Evolutionary conservation across 2,113 vertebrate species (phyloP), one percentile per base, ranked within the genome.

Genomic region (Elanoides forficatus): DNA sequence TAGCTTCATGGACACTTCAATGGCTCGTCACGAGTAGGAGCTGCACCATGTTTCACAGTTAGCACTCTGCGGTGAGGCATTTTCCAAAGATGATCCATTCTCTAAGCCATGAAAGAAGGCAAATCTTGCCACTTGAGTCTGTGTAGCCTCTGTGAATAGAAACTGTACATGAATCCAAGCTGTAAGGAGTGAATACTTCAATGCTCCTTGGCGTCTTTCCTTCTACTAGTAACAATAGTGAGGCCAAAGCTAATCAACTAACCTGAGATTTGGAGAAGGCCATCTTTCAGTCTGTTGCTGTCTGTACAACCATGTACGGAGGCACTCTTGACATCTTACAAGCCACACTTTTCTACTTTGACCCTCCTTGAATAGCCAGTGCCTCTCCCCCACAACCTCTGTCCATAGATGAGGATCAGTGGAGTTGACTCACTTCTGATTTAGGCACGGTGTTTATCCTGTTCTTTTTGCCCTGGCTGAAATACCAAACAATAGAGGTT

Each of bases 151-250:
- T 53, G 25, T 74, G 56, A 65, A 43, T 15, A 66, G 50, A 62
- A 87, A 21, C 25, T 36, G 14, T 13, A 6, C 5, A 1, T 14
- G 27, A 58, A 84, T n/a, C 16, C 26, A n/a, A 30, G 52, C 38
- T 1, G 0, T 55, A 50, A 26, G 34, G 36, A 78, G 29, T 36
- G 42, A 79, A 73, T 26, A 36, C 45, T 48, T 68, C 5, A 43
- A 8, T 6, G 11, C 7, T 86, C 1, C 2, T 15, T 80, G 48
- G 7, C 15, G 8, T 56, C 21, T 79, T 59, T 43, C 60, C 17
- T 93, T 71, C 52, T 63, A 0, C 50, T 26, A 15, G 6, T 40
- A 47, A 1, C 40, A 47, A 1, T 0, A 65, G 18, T 21, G 56
- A 76, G 73, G 47, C 9, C 34, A 47, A 36, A 82, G 62, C 66